These are phyloP conservation scores for Danio jaintianensis DNA, from an alignment of 2,797 vertebrate species.

Conservation along the genomic window DNA sequence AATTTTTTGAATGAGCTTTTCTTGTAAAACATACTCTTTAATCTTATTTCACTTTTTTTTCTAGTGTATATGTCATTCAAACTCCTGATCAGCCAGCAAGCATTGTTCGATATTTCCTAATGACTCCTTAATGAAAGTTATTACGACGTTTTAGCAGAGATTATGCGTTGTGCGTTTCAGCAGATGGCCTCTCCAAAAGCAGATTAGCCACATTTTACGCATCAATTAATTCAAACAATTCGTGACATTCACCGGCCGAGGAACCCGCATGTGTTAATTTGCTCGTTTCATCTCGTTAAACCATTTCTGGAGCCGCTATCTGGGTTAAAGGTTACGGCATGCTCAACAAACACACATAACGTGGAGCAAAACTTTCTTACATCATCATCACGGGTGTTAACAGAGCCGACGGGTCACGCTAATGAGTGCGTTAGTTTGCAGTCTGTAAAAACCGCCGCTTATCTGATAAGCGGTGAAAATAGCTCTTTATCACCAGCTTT, in stretches of 20 bases:
- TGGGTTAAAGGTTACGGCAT: not conserved
- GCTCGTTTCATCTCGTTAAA: constrained; percentile 57
- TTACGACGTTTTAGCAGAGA: not conserved
- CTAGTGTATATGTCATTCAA: not conserved
- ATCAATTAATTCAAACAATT: constrained; percentile 45
- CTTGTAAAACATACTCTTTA: no score
- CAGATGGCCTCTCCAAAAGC: constrained; percentile 12
- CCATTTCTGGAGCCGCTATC: not conserved
- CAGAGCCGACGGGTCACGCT: not conserved
- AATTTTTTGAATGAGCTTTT: no score
- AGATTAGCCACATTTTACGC: constrained; percentile 50
- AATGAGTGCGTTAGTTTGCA: constrained; percentile 32
- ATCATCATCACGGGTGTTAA: constrained; percentile 10
- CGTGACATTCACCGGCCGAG: constrained; percentile 27
- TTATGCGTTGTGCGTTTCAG: not conserved
- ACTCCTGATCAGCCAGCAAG: not conserved
- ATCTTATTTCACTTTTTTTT: no score
- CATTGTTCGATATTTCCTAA: not conserved
- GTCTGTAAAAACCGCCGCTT: constrained; percentile 24
- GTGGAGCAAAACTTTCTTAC: constrained; percentile 6
- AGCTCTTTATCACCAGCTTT: constrained; percentile 19
- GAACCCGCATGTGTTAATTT: not conserved
- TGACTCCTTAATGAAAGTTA: not conserved
- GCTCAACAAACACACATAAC: not conserved
- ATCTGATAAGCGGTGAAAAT: constrained; percentile 31